A percentile compares a stretch with the other conserved stretches of the same genome.
Conservation (phyloP, 1,140 invertebrate species). For the Mycetomoellerius zeteki region DNA sequence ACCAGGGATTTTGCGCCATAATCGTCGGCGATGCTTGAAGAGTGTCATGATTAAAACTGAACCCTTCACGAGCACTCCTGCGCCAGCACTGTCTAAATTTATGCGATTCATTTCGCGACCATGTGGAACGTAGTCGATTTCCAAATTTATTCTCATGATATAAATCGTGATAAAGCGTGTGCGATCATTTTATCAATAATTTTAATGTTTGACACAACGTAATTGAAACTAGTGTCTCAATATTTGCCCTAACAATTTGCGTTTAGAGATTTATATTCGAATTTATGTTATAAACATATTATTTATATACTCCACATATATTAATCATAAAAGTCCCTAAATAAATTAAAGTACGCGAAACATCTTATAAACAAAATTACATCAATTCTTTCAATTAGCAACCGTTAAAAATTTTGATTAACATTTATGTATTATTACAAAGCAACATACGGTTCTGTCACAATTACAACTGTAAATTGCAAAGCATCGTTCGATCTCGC, state of each 20-base stretch:
- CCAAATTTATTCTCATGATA: not conserved
- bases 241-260: not conserved
- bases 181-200: not conserved
- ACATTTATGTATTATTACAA: too few species aligned
- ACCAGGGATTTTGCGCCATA: constrained; percentile 44
- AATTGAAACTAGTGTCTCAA: not conserved
- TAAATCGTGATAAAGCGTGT: not conserved
- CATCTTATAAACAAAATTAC: not conserved
- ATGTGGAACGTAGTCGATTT: not conserved
- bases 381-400: not conserved
- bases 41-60: constrained; percentile 58
- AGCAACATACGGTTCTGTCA: not conserved
- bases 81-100: constrained; percentile 3
- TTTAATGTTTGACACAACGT: not conserved
- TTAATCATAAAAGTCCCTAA: not conserved
- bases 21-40: constrained; percentile 46
- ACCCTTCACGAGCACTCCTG: constrained; percentile 10
- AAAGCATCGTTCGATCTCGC: not conserved
- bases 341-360: not conserved
- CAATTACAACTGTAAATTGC: not conserved
- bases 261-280: constrained; percentile 2
- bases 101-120: constrained; percentile 11
- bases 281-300: not conserved
- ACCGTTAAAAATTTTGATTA: too few species aligned
- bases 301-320: not conserved